Percentiles rank a stretch among this genome's conserved stretches.
These are phyloP conservation scores for Bursaphelenchus okinawaensis DNA, from an alignment of 2,888 invertebrate species.

Conservation along the genomic window DNA sequence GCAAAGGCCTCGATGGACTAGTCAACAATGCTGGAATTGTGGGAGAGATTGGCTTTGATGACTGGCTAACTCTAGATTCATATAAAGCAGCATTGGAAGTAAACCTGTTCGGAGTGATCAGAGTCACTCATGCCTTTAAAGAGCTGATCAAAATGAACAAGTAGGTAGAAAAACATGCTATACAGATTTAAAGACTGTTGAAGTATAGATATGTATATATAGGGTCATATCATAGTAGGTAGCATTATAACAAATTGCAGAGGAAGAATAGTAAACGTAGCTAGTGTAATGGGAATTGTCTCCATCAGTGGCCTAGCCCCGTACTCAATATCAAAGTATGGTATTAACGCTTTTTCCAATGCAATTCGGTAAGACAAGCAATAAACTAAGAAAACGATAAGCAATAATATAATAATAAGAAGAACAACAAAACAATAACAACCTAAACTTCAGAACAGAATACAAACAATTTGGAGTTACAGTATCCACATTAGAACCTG, in stretches of 20 bases:
- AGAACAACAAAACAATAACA: no score
- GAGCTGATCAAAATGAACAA: constrained; percentile 40
- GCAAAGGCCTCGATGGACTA: constrained; percentile 34
- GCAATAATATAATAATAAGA: no score
- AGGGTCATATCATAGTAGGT: background rate
- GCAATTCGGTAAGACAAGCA: constrained; percentile 36
- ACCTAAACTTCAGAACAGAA: background rate
- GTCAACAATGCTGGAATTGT: constrained; percentile 52
- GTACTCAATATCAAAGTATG: constrained; percentile 49
- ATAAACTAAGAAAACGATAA: background rate
- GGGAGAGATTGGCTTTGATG: constrained; percentile 42
- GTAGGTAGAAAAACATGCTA: constrained; percentile 24
- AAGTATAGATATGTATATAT: no score
- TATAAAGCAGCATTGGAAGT: constrained; percentile 38
- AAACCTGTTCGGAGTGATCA: constrained; percentile 57
- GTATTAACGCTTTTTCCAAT: constrained; percentile 50
- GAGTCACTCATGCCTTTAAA: constrained; percentile 44
- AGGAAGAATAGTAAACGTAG: constrained; percentile 60
- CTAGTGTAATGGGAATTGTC: constrained; percentile 59
- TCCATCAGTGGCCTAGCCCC: constrained; percentile 50
- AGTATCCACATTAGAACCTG: constrained; percentile 51
- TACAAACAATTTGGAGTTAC: background rate
- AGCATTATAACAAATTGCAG: constrained; percentile 20
- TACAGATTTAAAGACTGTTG: no score
- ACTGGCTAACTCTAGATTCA: constrained; percentile 54